A percentile compares a stretch with the other conserved stretches of the same genome.
Conservation (phyloP, 2,797 vertebrate genomes). For the Catostomus latipinnis region DNA sequence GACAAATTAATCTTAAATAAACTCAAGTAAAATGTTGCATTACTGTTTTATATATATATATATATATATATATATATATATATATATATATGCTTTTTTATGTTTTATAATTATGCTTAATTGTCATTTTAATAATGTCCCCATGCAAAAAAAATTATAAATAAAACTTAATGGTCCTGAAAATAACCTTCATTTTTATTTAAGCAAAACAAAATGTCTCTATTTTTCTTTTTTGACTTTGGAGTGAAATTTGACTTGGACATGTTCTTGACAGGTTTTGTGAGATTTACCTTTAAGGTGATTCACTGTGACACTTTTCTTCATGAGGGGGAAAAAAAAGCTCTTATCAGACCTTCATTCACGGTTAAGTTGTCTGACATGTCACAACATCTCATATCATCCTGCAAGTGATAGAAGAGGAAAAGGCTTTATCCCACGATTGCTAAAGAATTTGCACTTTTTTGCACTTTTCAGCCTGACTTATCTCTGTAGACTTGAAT, state of each 20-base stretch:
- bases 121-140: background rate
- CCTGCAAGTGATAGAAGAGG: slow-evolving; percentile 3
- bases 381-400: slow-evolving; percentile 9
- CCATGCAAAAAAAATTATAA: no score
- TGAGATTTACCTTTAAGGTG: background rate
- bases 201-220: no score
- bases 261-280: background rate
- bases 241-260: background rate
- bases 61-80: no score
- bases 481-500: slow-evolving; percentile 2
- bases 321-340: background rate
- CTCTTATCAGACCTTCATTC: background rate
- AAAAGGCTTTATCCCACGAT: background rate
- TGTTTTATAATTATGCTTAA: no score
- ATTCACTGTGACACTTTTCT: no score
- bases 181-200: no score
- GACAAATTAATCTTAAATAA: no score
- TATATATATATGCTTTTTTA: no score
- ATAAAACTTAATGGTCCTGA: no score
- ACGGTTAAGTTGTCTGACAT: background rate
- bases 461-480: background rate
- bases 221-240: no score
- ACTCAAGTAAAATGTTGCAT: no score
- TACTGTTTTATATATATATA: no score
- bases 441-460: background rate